Base-by-base conservation (phyloP, 2,888 invertebrate species). In the Liopterus haemorrhoidalis region DNA sequence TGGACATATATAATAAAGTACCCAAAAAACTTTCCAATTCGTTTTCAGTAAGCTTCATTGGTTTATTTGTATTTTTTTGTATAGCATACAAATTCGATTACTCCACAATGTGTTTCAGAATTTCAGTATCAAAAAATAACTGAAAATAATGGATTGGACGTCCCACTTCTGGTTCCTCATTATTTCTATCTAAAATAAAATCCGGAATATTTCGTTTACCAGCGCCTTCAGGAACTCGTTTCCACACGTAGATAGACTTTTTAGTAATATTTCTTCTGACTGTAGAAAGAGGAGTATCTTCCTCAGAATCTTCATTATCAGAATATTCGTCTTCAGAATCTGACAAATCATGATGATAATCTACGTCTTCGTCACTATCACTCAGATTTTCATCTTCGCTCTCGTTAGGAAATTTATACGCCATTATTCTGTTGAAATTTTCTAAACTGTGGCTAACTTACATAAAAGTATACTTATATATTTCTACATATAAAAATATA, bases 81-180 rank as follows among this genome's bases (percentile, higher is more conserved):
- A 31, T 14, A 22, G 46, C 20, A 39, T 46, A 46, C 11, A 46
- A 46, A 27, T 46, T 46, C 8, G 11, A 12, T 25, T 46, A 40
- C 8, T 40, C 25, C 3, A 39, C 45, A 31, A 45, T 38, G n/a
- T 14, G 25, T 9, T 20, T 12, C 15, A 38, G 21, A 14, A 44
- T n/a, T 11, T 38, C 12, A 22, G 15, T n/a, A n/a, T n/a, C n/a
- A 16, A 22, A 36, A 42, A 38, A 42, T n/a, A 27, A 12, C 11
- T 33, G 22, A 28, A 42, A 42, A 19, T 42, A 42, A 25, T 42
- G 24, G 15, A 25, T 42, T 6, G 43, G 43, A 21, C 36, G 14
- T n/a, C 43, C 14, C 15, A 42, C n/a, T 25, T 25, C n/a, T 25
- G n/a, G n/a, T 25, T 12, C 3, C 25, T 12, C 25, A 11, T 12